Conservation (phyloP, 1,140 invertebrate species). For the Agraylea sexmaculata region DNA sequence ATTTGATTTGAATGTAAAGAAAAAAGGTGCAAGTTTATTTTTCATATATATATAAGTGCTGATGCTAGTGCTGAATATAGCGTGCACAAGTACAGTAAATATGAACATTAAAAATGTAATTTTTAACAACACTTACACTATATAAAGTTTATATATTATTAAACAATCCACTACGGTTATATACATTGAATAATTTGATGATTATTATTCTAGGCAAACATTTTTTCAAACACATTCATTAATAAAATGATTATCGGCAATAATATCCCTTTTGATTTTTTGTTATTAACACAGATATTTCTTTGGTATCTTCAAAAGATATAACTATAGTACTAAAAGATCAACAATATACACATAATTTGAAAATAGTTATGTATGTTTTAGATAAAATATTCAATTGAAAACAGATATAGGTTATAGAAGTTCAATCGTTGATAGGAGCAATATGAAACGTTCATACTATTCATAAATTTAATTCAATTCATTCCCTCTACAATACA, state of each 20-base stretch:
- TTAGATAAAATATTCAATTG: slow-evolving; percentile 1
- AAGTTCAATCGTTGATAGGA: too few relatives aligned
- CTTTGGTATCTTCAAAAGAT: slow-evolving; percentile 9
- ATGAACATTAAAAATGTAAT: not conserved
- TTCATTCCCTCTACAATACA: too few relatives aligned
- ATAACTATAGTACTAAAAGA: slow-evolving; percentile 3
- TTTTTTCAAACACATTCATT: not conserved
- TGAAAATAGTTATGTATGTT: not conserved
- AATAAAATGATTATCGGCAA: not conserved
- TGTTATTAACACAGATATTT: slow-evolving; percentile 2
- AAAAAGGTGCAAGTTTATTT: too few relatives aligned
- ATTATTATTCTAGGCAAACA: not conserved
- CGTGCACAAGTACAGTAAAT: slow-evolving; percentile 16
- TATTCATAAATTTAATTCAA: too few relatives aligned
- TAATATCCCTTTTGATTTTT: not conserved
- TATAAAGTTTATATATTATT: not conserved
- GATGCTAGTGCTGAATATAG: slow-evolving; percentile 17
- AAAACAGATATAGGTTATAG: slow-evolving; percentile 1
- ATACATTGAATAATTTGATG: not conserved
- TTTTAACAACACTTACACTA: slow-evolving; percentile 4
- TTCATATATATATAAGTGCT: too few relatives aligned
- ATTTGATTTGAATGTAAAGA: too few relatives aligned
- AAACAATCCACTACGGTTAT: not conserved
- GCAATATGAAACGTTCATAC: too few relatives aligned
- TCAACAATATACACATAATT: slow-evolving; percentile 5